phyloP scores from a whole-genome alignment of 2,113 vertebrate genomes.

The Ceyx melanurus region DNA sequence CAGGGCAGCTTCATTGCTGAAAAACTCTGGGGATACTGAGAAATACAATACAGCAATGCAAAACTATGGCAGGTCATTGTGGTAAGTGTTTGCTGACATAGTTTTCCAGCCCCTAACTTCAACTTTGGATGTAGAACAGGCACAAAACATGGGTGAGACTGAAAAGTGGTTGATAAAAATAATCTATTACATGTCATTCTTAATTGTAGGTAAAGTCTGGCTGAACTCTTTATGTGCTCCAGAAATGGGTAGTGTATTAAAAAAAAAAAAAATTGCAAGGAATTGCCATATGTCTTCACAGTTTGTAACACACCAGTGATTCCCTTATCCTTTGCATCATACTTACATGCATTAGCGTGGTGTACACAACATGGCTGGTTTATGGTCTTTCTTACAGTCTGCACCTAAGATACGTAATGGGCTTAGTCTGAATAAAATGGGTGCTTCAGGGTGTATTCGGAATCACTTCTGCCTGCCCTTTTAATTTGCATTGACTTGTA shows the following conservation, averaged over 20 bases:
- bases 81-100: constrained; percentile 73
- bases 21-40: constrained; percentile 74
- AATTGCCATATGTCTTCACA: background rate
- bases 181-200: background rate
- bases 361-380: background rate
- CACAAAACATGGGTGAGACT: background rate
- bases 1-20: constrained; percentile 86
- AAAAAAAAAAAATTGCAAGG: background rate
- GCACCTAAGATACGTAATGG: background rate
- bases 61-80: constrained; percentile 87
- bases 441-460: background rate
- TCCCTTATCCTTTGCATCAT: background rate
- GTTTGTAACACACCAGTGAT: background rate
- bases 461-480: background rate
- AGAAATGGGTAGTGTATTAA: background rate
- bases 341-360: background rate
- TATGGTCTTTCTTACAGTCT: background rate
- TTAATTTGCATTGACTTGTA: background rate
- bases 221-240: background rate
- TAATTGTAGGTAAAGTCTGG: background rate
- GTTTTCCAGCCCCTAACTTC: background rate
- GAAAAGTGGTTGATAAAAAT: background rate
- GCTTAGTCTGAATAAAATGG: background rate
- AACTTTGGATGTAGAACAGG: background rate
- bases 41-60: constrained; percentile 78